Base-by-base conservation (phyloP, 1,140 invertebrate species). In the Ceratosolen solmsi region DNA sequence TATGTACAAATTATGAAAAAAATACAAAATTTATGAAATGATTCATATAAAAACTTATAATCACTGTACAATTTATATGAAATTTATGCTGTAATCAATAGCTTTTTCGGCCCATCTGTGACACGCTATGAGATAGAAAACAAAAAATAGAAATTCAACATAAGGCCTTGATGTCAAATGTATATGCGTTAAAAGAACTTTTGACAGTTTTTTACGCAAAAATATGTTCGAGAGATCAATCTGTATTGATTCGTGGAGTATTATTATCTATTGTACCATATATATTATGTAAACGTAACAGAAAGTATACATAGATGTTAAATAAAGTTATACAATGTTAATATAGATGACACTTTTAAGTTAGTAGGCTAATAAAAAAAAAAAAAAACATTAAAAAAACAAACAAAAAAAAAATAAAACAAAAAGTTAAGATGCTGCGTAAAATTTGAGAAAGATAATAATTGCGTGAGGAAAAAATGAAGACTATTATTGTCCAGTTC, bases 211-310 rank as follows among this genome's bases (percentile, higher is more conserved):
- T 87, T 85, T 63, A 71, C 46, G 33, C 22, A 76, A 5, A 41
- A 60, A 70, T 36, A 78, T 60, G 71, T 60, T 73, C 33, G 56
- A 80, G 84, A 87, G 80, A 85, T 36, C 83, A 86, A 85, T 85
- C 81, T 80, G 86, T 88, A 85, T 87, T 87, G 85, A 88, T 87
- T 87, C 86, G 83, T 88, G 86, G 84, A 91, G 87, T 91, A 91
- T 90, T 91, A 91, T 90, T 90, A 90, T 87, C 85, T 89, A 89
- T 88, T 91, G 88, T 90, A 91, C 84, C 86, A 89, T 90, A 90
- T 90, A 90, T 86, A 85, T 87, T 85, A 88, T 89, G 85, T 90
- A 88, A 87, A 88, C 82, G 84, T 84, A 85, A 87, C 86, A 87
- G 85, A 85, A 83, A 82, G 79, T 86, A 88, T 88, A 86, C 83